Evolutionary conservation across 2,797 vertebrate genomes (phyloP).

Genomic region (Xyrichtys novacula): DNA sequence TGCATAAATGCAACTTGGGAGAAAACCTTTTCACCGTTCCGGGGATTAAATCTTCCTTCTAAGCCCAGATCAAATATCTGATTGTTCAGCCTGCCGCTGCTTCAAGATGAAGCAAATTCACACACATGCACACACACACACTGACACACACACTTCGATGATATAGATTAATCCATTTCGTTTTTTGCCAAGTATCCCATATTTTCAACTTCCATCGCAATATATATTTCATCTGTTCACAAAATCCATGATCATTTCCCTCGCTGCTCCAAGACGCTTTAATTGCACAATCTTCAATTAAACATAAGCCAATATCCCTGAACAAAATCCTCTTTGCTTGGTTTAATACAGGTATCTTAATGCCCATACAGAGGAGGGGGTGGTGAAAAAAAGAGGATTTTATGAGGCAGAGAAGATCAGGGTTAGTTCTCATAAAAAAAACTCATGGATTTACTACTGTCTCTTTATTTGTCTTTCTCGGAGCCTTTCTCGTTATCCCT

Average conservation of each 20-base stretch:
- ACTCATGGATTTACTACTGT: slow-evolving; percentile 36
- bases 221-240: slow-evolving; percentile 49
- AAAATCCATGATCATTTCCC: slow-evolving; percentile 54
- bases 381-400: slow-evolving; percentile 49
- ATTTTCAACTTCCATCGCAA: slow-evolving; percentile 47
- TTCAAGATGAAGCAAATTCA: slow-evolving; percentile 74
- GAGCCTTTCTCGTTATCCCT: slow-evolving; percentile 13
- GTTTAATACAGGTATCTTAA: slow-evolving; percentile 65
- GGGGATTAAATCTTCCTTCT: slow-evolving; percentile 83
- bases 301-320: slow-evolving; percentile 60
- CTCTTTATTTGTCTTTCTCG: slow-evolving; percentile 34
- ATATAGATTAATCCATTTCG: slow-evolving; percentile 73
- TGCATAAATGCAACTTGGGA: slow-evolving; percentile 84
- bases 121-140: slow-evolving; percentile 47
- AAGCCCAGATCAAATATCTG: slow-evolving; percentile 85
- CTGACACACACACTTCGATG: slow-evolving; percentile 57
- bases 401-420: slow-evolving; percentile 57
- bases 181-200: slow-evolving; percentile 34
- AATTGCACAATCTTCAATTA: slow-evolving; percentile 71
- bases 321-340: slow-evolving; percentile 56
- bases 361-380: slow-evolving; percentile 45
- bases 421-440: slow-evolving; percentile 53
- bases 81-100: slow-evolving; percentile 79
- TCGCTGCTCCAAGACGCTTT: slow-evolving; percentile 43
- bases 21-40: slow-evolving; percentile 80